Evolutionary conservation across 2,113 vertebrate species (phyloP).

Genomic region (Serinus canaria): DNA sequence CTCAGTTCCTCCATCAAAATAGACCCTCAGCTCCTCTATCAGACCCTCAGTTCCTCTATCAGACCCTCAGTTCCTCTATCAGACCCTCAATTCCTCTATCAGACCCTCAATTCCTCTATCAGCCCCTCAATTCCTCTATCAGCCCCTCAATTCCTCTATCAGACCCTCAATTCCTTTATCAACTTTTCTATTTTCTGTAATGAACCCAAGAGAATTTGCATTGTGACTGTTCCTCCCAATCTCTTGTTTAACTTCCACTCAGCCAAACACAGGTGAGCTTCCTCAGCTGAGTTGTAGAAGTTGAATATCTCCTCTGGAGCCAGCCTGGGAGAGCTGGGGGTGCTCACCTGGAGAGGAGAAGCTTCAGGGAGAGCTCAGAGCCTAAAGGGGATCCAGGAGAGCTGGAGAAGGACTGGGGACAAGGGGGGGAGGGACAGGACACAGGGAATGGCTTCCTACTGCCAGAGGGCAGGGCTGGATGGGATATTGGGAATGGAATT

Average conservation of each 20-base stretch:
- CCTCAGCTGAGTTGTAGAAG: neutral
- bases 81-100: too few relatives aligned
- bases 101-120: too few relatives aligned
- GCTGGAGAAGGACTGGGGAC: neutral
- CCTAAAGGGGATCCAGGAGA: neutral
- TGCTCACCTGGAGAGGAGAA: neutral
- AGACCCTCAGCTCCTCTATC: too few relatives aligned
- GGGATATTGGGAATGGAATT: neutral
- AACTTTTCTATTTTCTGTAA: neutral
- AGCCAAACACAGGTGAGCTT: neutral
- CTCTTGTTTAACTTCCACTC: neutral
- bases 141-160: neutral
- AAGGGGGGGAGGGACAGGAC: neutral
- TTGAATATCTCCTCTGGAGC: neutral
- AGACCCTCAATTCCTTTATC: neutral
- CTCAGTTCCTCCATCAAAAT: neutral
- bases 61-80: too few relatives aligned
- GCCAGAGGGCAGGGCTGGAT: accelerated
- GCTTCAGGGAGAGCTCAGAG: accelerated
- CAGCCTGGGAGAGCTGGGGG: neutral
- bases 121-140: neutral
- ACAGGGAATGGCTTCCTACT: neutral
- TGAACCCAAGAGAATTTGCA: neutral
- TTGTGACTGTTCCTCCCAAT: neutral
- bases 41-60: too few relatives aligned